Percentiles rank a stretch among this genome's conserved stretches.
Conservation (phyloP, 2,113 vertebrate genomes). For the Odontesthes bonariensis region DNA sequence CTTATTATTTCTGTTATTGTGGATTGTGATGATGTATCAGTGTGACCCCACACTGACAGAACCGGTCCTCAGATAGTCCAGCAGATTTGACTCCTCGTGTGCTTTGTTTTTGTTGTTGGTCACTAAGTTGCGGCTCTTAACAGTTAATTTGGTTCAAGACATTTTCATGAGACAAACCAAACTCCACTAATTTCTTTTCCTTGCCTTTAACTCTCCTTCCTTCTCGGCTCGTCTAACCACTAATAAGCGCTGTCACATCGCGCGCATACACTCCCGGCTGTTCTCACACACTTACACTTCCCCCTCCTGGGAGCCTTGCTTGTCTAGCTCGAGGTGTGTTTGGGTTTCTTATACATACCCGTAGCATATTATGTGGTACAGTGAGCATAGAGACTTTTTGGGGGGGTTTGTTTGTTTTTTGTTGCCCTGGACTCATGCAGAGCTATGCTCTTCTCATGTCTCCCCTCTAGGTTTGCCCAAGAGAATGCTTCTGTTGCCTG, state of each 20-base stretch:
- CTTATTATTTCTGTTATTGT: background rate
- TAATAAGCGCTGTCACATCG: slow-evolving; percentile 19
- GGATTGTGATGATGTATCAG: background rate
- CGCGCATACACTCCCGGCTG: slow-evolving; percentile 23
- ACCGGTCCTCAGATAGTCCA: no score
- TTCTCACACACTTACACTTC: slow-evolving; percentile 16
- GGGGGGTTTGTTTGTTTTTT: slow-evolving; percentile 16
- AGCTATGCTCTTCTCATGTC: slow-evolving; percentile 92
- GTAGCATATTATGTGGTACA: slow-evolving; percentile 31
- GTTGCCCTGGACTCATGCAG: slow-evolving; percentile 87
- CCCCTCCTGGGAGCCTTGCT: slow-evolving; percentile 23
- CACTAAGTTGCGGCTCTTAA: background rate
- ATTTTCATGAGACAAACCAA: background rate
- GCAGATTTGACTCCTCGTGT: background rate
- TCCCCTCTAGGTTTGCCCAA: slow-evolving; percentile 99
- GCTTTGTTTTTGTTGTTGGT: background rate
- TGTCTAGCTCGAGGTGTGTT: slow-evolving; percentile 11
- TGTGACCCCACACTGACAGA: no score
- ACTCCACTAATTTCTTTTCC: background rate
- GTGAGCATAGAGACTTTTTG: slow-evolving; percentile 14
- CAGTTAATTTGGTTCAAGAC: background rate
- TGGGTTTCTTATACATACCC: slow-evolving; percentile 26
- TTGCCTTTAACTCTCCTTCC: slow-evolving; percentile 19
- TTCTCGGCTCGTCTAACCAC: slow-evolving; percentile 28
- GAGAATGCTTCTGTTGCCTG: slow-evolving; percentile 99